A percentile compares a stretch with the other conserved stretches of the same genome.
phyloP scores from a whole-genome alignment of 1,140 invertebrate genomes.

The Nephotettix cincticeps region DNA sequence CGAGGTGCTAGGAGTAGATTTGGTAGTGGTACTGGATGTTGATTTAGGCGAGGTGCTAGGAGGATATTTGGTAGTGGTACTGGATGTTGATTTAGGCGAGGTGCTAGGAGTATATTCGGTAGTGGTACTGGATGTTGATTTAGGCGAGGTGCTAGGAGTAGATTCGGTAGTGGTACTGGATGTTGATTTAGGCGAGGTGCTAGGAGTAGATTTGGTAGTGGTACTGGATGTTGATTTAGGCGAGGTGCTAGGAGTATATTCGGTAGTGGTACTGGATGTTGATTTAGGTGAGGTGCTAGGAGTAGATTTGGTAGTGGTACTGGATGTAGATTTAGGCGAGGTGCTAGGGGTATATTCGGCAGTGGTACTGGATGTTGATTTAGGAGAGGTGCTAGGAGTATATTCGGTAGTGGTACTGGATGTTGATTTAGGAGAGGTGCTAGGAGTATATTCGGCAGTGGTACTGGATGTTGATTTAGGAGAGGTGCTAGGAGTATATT shows the following conservation, averaged over 20 bases:
- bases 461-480: background rate
- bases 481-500: background rate
- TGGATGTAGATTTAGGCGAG: background rate
- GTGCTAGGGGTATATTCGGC: background rate
- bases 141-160: background rate
- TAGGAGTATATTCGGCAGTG: slow-evolving; percentile 11
- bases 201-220: background rate
- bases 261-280: no score
- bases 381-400: background rate
- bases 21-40: no score
- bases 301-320: background rate
- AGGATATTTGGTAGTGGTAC: background rate
- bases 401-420: background rate
- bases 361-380: background rate
- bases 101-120: background rate
- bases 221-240: background rate
- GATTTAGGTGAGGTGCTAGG: background rate
- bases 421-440: background rate
- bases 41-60: no score
- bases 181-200: background rate
- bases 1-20: no score
- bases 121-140: background rate
- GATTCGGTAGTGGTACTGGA: background rate
- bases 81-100: no score
- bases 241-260: background rate